phyloP scores from a whole-genome alignment of 2,888 invertebrate genomes.

The Alviniconcha strummeri region DNA sequence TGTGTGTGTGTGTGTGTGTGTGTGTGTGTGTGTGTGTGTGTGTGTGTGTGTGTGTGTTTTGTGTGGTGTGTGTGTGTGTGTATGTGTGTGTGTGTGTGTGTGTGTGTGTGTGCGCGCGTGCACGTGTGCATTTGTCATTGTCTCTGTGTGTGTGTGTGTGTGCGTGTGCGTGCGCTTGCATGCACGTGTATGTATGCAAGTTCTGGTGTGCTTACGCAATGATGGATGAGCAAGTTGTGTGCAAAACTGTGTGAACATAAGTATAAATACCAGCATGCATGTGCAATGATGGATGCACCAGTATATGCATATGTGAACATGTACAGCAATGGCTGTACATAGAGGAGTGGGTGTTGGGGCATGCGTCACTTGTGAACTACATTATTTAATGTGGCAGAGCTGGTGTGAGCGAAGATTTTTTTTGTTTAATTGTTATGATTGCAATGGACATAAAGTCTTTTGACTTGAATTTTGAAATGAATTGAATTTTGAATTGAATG shows the following conservation, averaged over 20 bases:
- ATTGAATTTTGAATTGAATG: too few relatives aligned
- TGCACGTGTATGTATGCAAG: too few relatives aligned
- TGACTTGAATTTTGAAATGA: background rate
- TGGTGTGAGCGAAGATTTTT: too few relatives aligned
- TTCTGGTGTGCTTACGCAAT: too few relatives aligned
- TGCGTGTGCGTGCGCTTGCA: background rate
- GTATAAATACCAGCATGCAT: background rate
- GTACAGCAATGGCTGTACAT: background rate
- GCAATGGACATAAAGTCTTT: too few relatives aligned
- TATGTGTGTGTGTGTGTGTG: background rate
- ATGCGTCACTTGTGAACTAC: too few relatives aligned
- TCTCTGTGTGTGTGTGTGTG: background rate
- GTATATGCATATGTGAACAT: background rate
- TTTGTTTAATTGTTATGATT: too few relatives aligned
- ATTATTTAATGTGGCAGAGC: too few relatives aligned
- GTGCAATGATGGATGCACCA: background rate
- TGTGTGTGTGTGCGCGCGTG: background rate
- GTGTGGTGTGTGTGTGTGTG: background rate
- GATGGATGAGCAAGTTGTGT: too few relatives aligned
- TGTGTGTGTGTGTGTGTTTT: background rate
- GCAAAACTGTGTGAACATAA: too few relatives aligned
- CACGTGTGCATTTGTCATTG: background rate
- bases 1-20: conserved; percentile 1
- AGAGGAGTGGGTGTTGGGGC: background rate
- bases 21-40: background rate